Base-by-base conservation (phyloP, 1,140 invertebrate genomes). In the Brachionus koreanus region DNA sequence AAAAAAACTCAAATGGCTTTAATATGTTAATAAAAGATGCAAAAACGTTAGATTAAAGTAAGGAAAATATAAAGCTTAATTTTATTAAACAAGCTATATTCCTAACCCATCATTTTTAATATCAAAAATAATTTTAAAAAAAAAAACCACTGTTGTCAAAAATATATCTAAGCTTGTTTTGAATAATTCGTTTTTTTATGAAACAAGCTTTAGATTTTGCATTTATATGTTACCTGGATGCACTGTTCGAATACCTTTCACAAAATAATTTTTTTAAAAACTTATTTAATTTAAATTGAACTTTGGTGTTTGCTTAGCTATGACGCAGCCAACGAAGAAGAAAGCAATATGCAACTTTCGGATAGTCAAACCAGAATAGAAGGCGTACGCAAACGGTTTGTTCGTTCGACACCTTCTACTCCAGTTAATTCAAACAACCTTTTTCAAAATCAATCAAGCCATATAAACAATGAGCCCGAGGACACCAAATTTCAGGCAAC, bases 401-500 rank as follows among this genome's bases (percentile, higher is more conserved):
- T 74, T 5, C 39, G 39, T 5, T 74, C 69, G 9, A 12, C 6
- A 2, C 69, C 37, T 25, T 46, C 69, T 10, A 74, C 39, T 2
- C 69, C 69, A 1, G 69, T 74, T 19, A 74, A 46, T 74, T 23
- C 69, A 74, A 74, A 46, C 37, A 69, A 19, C 25, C 12, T 46
- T 0, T 74, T 74, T 46, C 37, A 25, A 74, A 74, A 74, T 46
- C n/a, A 46, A 37, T 13, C 33, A 37, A 16, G 10, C 29, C 61
- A 29, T 1, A 37, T 39, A 69, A 39, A 69, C 5, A 19, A 37
- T 37, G 76, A 57, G 5, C 29, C 46, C 9, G 76, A 57, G 1
- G 91, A 94, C 83, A 91, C 92, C 61, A 93, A 92, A 87, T 98
- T 98, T 88, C 92, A 92, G 63, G 92, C 92, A 0, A 97, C 95